phyloP scores from a whole-genome alignment of 1,140 invertebrate genomes.

The Diachasma alloeum region DNA sequence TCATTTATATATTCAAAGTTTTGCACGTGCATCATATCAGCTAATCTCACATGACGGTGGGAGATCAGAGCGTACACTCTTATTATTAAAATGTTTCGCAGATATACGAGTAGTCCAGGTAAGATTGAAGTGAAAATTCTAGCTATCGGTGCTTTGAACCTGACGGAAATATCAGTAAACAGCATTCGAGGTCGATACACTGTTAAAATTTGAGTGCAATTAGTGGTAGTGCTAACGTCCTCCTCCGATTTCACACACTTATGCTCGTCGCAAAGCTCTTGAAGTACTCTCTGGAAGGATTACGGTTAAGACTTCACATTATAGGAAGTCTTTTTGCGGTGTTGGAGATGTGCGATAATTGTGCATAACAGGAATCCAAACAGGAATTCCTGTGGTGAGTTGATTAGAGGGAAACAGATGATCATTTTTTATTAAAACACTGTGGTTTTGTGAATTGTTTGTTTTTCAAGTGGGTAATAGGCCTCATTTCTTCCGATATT shows the following conservation, averaged over 20 bases:
- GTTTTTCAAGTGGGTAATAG: background rate
- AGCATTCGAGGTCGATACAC: background rate
- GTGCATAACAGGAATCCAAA: constrained; percentile 11
- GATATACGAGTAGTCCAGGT: background rate
- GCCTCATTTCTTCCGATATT: too few species aligned
- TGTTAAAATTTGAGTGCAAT: constrained; percentile 20
- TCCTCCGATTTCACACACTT: background rate
- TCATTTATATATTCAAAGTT: background rate
- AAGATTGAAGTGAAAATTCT: background rate
- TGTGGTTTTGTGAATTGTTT: background rate
- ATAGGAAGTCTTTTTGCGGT: background rate
- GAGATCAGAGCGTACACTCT: background rate
- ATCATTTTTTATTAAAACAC: background rate
- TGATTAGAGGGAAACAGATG: background rate
- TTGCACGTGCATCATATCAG: background rate
- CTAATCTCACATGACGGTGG: background rate
- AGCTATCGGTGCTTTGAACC: background rate
- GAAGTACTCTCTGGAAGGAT: background rate
- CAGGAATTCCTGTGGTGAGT: constrained; percentile 8
- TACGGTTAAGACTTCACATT: background rate
- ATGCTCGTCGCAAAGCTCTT: background rate
- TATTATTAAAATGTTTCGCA: background rate
- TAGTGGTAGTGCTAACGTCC: background rate
- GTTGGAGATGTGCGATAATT: background rate
- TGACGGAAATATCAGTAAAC: constrained; percentile 15